These are phyloP conservation scores for Eilema griseolum DNA, from an alignment of 2,888 invertebrate species.

Conservation along the genomic window DNA sequence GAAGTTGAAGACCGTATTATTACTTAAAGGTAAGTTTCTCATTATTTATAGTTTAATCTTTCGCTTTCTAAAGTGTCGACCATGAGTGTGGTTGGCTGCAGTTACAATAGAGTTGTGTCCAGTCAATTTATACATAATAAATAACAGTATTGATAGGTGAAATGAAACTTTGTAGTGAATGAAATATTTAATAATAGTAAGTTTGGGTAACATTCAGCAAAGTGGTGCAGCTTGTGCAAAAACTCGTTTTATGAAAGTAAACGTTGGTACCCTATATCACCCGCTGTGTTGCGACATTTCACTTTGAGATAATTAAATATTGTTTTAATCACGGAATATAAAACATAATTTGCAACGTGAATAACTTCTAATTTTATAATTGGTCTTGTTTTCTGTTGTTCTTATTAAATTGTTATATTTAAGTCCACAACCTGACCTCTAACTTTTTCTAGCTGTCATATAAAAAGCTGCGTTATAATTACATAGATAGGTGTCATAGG, in stretches of 20 bases:
- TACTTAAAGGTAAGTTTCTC: constrained; percentile 73
- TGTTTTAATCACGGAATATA: constrained; percentile 34
- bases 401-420: no score
- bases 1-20: constrained; percentile 63
- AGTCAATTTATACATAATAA: constrained; percentile 49
- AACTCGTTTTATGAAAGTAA: constrained; percentile 79
- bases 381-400: background rate
- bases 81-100: constrained; percentile 80
- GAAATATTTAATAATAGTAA: constrained; percentile 34
- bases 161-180: constrained; percentile 11
- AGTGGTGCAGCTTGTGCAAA: constrained; percentile 55
- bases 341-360: background rate
- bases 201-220: constrained; percentile 41
- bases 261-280: constrained; percentile 58
- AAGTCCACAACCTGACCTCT: no score
- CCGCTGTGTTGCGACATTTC: constrained; percentile 70
- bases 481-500: no score
- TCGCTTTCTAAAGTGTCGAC: constrained; percentile 84
- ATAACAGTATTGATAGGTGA: constrained; percentile 17
- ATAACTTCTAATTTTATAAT: background rate
- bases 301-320: constrained; percentile 67
- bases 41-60: constrained; percentile 63
- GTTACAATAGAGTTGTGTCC: constrained; percentile 72
- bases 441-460: no score
- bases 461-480: no score